Conservation (phyloP, 2,113 vertebrate species). For the Aegithalos caudatus region DNA sequence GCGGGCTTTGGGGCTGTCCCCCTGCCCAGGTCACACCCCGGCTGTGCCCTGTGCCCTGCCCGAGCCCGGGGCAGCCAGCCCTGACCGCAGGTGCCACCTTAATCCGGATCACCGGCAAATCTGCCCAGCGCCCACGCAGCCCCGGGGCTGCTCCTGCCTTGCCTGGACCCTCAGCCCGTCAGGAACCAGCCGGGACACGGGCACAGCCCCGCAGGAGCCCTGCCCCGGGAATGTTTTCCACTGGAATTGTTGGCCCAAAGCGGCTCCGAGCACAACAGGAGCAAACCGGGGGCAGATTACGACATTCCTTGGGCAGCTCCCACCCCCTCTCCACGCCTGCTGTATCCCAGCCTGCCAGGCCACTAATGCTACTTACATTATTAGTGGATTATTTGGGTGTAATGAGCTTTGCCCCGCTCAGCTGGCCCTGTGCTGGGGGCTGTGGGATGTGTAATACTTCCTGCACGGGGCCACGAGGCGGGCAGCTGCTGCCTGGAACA, state of each 20-base stretch:
- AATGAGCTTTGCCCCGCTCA: conserved; percentile 66
- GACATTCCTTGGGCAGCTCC: conserved; percentile 33
- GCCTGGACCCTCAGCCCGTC: fast-evolving
- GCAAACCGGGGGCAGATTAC: neutral
- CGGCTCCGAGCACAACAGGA: neutral
- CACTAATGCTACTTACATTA: conserved; percentile 61
- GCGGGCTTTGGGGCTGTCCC: neutral
- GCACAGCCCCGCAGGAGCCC: neutral
- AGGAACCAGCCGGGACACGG: fast-evolving
- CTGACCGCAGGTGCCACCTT: conserved; percentile 49
- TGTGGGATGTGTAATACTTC: conserved; percentile 44
- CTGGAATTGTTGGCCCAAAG: neutral
- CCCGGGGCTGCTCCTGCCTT: fast-evolving
- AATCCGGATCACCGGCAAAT: conserved; percentile 12
- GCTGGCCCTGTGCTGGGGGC: conserved; percentile 16
- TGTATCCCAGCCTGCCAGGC: neutral
- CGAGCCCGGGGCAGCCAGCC: neutral
- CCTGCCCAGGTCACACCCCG: fast-evolving
- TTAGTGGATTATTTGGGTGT: conserved; percentile 64
- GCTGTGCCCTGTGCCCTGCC: fast-evolving
- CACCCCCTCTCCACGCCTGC: neutral
- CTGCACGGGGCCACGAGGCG: neutral
- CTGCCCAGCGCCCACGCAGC: neutral
- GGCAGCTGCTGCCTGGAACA: conserved; percentile 4
- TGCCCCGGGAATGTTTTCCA: neutral